Conservation (phyloP, 2,888 invertebrate species). For the Lasioglossum figueresi region DNA sequence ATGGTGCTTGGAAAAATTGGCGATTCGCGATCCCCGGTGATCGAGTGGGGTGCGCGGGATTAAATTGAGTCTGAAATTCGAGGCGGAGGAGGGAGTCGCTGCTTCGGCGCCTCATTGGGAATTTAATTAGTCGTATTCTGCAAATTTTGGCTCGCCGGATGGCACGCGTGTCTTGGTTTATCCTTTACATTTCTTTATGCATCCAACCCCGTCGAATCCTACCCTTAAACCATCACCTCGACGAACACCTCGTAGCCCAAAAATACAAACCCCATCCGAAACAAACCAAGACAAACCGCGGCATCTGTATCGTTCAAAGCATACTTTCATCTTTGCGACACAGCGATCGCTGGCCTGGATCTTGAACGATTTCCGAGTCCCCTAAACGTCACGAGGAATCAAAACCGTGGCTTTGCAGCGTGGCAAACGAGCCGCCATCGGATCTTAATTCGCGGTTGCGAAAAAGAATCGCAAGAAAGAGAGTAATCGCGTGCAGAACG, state of each 20-base stretch:
- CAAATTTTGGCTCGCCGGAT: neutral
- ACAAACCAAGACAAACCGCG: neutral
- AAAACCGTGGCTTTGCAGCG: neutral
- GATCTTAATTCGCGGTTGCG: slow-evolving; percentile 9
- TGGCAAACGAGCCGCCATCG: slow-evolving; percentile 18
- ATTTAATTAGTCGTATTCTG: neutral
- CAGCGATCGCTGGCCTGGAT: slow-evolving; percentile 5
- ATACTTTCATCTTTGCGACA: neutral
- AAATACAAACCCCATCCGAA: neutral
- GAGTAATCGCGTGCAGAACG: neutral
- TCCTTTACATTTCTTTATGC: neutral
- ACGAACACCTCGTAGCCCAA: too few species aligned
- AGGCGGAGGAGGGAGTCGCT: neutral
- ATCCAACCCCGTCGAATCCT: neutral
- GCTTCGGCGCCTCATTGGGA: neutral
- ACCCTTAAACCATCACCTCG: too few species aligned
- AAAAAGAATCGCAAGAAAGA: slow-evolving; percentile 4
- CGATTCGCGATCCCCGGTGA: slow-evolving; percentile 28
- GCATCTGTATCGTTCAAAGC: neutral
- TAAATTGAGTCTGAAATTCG: slow-evolving; percentile 7
- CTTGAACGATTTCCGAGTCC: slow-evolving; percentile 14
- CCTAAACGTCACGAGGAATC: slow-evolving; percentile 16
- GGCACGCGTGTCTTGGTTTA: neutral
- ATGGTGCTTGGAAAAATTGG: slow-evolving; percentile 2
- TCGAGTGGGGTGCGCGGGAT: neutral